A percentile compares a stretch with the other conserved stretches of the same genome.
Evolutionary conservation across 2,797 vertebrate genomes (phyloP).

Genomic region (Tolypeutes matacus): DNA sequence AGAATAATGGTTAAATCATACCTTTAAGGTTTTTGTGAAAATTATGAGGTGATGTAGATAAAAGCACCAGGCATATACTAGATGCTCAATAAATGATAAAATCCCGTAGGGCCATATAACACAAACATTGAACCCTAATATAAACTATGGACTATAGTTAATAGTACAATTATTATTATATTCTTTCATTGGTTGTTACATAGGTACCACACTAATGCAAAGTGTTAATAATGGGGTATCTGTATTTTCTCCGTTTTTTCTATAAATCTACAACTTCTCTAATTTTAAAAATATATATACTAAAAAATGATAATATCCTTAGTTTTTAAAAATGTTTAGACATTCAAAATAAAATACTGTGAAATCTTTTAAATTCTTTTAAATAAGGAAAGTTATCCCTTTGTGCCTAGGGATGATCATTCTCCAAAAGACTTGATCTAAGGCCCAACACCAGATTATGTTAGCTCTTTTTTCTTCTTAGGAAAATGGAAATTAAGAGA

Average conservation of each 20-base stretch:
- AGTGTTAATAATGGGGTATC: too few relatives aligned
- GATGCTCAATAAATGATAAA: conserved; percentile 48
- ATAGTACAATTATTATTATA: too few relatives aligned
- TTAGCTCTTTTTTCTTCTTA: conserved; percentile 44
- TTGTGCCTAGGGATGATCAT: conserved; percentile 41
- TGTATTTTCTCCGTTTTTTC: too few relatives aligned
- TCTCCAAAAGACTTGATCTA: conserved; percentile 50
- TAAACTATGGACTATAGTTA: too few relatives aligned
- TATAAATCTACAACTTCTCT: too few relatives aligned
- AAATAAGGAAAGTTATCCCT: conserved; percentile 8
- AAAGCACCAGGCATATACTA: conserved; percentile 54
- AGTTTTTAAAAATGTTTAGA: not conserved
- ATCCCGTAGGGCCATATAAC: not conserved
- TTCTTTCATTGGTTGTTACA: too few relatives aligned
- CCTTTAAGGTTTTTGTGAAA: conserved; percentile 51
- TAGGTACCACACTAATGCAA: too few relatives aligned
- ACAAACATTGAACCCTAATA: too few relatives aligned
- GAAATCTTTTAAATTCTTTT: conserved; percentile 51
- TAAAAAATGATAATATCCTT: conserved; percentile 22
- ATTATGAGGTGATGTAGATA: conserved; percentile 50
- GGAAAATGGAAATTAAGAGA: conserved; percentile 41
- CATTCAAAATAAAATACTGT: conserved; percentile 57
- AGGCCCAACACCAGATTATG: conserved; percentile 22
- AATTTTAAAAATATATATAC: too few relatives aligned
- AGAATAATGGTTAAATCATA: conserved; percentile 53